phyloP scores from a whole-genome alignment of 1,140 invertebrate genomes.

The Drosophila nigrodunni region DNA sequence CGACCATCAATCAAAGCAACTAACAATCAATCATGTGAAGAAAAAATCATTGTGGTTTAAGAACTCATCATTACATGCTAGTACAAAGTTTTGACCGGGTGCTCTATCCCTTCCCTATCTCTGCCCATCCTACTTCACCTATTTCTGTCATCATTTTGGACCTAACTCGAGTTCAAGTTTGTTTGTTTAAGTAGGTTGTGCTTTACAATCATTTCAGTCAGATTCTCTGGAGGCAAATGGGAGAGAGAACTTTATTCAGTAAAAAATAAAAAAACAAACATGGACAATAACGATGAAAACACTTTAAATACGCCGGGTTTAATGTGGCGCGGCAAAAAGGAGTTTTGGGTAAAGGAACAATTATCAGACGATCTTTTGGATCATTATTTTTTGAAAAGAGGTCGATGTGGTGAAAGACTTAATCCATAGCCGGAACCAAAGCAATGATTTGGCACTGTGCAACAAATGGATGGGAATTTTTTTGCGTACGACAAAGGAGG shows the following conservation, averaged over 20 bases:
- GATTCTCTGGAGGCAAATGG: neutral
- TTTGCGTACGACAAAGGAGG: constrained; percentile 12
- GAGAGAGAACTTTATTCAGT: neutral
- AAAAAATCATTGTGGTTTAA: no score
- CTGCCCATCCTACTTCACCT: no score
- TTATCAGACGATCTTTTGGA: constrained; percentile 14
- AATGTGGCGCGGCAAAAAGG: neutral
- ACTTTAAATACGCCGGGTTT: neutral
- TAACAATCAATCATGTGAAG: no score
- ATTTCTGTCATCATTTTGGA: neutral
- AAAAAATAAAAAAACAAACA: neutral
- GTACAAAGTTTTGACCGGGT: no score
- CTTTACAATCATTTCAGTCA: neutral
- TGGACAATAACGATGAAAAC: neutral
- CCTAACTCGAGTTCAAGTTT: no score
- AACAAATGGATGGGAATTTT: constrained; percentile 38
- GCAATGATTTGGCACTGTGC: neutral
- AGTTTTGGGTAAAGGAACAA: neutral
- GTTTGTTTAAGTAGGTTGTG: neutral
- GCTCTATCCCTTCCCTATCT: no score
- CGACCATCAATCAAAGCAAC: no score
- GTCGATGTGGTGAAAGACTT: constrained; percentile 10
- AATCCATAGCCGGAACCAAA: accelerated
- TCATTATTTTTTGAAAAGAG: neutral
- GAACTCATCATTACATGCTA: no score